A percentile compares a stretch with the other conserved stretches of the same genome.
phyloP scores from a whole-genome alignment of 1,140 invertebrate genomes.

The Penaeus chinensis region DNA sequence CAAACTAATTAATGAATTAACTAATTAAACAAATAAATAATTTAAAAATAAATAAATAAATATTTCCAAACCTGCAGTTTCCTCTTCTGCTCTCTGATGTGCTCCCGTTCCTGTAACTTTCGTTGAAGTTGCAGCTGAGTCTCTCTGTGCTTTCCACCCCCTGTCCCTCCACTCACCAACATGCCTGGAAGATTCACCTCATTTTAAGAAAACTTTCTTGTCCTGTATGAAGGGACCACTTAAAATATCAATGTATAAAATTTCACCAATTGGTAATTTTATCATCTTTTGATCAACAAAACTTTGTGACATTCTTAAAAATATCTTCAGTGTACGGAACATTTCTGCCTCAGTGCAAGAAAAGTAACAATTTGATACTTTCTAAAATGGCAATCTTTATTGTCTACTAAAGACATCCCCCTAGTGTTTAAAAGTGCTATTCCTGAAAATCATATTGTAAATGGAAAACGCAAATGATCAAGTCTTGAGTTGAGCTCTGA shows the following conservation, averaged over 20 bases:
- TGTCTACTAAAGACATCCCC: too few species aligned
- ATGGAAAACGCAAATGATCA: too few species aligned
- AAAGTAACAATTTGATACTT: too few species aligned
- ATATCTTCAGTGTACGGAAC: too few species aligned
- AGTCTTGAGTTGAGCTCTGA: too few species aligned
- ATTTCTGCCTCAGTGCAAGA: too few species aligned
- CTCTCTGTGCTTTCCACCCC: conserved; percentile 72
- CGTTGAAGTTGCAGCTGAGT: conserved; percentile 76
- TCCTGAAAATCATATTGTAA: too few species aligned
- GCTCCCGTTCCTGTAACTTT: conserved; percentile 78
- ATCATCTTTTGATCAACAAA: too few species aligned
- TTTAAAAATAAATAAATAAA: background rate
- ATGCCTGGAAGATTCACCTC: conserved; percentile 66
- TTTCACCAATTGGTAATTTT: too few species aligned
- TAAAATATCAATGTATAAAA: background rate
- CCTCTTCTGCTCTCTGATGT: conserved; percentile 79
- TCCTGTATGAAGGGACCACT: conserved; percentile 4
- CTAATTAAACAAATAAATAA: background rate
- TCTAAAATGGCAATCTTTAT: too few species aligned
- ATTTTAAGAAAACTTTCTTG: background rate
- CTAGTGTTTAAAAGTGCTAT: too few species aligned
- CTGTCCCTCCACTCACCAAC: conserved; percentile 66
- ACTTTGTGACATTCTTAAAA: too few species aligned
- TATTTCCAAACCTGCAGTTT: conserved; percentile 73
- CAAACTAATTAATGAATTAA: background rate